phyloP scores from a whole-genome alignment of 2,888 invertebrate species.

The Hylaea fasciaria region DNA sequence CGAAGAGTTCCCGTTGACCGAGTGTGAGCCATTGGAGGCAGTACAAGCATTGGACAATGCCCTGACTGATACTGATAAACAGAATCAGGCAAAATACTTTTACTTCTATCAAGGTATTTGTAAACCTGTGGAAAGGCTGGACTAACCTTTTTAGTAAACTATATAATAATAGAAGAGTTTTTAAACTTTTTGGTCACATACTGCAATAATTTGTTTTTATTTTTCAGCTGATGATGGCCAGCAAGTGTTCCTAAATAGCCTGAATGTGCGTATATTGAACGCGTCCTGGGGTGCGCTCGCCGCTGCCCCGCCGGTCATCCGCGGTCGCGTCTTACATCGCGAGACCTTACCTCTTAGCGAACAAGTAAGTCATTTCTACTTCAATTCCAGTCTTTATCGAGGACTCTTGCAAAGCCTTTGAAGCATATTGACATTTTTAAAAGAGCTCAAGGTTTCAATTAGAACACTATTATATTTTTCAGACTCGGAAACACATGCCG shows the following conservation, averaged over 20 bases:
- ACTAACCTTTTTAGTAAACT: too few relatives aligned
- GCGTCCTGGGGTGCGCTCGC: constrained; percentile 93
- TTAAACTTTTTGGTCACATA: too few relatives aligned
- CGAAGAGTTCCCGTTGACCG: constrained; percentile 67
- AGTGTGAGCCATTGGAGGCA: constrained; percentile 47
- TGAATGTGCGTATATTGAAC: constrained; percentile 96
- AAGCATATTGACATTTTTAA: too few relatives aligned
- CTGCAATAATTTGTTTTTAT: background rate
- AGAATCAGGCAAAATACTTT: constrained; percentile 85
- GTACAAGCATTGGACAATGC: constrained; percentile 47
- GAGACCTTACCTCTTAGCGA: constrained; percentile 93
- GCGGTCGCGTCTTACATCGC: constrained; percentile 93
- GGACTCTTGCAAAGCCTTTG: background rate
- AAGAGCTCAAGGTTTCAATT: too few relatives aligned
- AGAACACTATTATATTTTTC: too few relatives aligned
- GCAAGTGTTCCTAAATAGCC: constrained; percentile 94
- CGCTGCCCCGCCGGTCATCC: constrained; percentile 89
- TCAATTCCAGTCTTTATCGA: background rate
- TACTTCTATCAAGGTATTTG: constrained; percentile 93
- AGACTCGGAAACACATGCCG: constrained; percentile 86
- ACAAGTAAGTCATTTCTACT: constrained; percentile 57
- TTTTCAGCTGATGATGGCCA: constrained; percentile 93
- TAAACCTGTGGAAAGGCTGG: too few relatives aligned
- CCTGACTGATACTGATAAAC: constrained; percentile 68
- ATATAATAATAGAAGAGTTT: background rate